Evolutionary conservation across 2,888 invertebrate species (phyloP).

Genomic region (Torymus texanus): DNA sequence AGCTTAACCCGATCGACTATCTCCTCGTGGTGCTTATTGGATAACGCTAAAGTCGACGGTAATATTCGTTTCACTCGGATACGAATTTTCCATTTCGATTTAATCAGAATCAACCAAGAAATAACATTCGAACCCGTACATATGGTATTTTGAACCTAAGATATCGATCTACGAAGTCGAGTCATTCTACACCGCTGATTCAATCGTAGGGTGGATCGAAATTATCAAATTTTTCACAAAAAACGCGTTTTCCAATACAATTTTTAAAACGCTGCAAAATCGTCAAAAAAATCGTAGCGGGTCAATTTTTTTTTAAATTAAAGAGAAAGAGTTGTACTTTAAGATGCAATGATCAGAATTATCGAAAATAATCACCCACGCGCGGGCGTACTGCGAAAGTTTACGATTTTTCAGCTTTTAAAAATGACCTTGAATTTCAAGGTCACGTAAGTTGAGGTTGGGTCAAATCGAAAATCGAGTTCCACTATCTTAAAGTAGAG

Average conservation of each 20-base stretch:
- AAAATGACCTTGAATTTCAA: slow-evolving; percentile 7
- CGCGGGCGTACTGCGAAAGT: background rate
- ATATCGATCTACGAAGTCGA: background rate
- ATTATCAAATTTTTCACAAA: background rate
- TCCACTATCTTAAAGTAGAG: slow-evolving; percentile 10
- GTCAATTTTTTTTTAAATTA: no score
- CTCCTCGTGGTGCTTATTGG: background rate
- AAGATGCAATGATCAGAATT: no score
- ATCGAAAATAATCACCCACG: no score
- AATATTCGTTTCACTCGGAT: background rate
- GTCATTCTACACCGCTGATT: background rate
- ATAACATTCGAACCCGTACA: background rate
- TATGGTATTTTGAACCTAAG: background rate
- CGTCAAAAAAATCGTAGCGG: no score
- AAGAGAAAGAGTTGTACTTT: no score
- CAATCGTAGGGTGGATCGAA: background rate
- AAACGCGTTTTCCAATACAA: no score
- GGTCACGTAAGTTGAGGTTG: slow-evolving; percentile 12
- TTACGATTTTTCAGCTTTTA: slow-evolving; percentile 20
- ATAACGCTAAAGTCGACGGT: background rate
- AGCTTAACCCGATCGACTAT: background rate
- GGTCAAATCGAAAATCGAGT: slow-evolving; percentile 15
- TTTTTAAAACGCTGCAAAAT: no score
- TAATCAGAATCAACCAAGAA: background rate
- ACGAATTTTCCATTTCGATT: background rate